phyloP scores from a whole-genome alignment of 2,797 vertebrate genomes.

The Pantherophis vulpinus region DNA sequence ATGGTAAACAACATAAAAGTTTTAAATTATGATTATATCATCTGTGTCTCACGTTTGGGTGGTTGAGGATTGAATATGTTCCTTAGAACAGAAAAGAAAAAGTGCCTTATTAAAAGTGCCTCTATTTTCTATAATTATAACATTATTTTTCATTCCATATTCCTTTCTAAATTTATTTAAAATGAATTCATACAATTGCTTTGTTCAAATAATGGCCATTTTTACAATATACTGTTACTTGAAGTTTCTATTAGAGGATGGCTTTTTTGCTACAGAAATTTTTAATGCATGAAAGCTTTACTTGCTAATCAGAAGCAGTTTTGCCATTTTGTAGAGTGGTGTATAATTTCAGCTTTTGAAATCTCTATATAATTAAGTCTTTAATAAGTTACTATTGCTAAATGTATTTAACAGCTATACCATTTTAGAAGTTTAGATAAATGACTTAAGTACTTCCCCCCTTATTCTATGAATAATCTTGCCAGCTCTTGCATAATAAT shows the following conservation, averaged over 20 bases:
- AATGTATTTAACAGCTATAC: neutral
- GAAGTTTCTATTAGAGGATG: neutral
- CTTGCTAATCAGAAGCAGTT: neutral
- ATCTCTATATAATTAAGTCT: neutral
- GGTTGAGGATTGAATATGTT: neutral
- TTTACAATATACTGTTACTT: neutral
- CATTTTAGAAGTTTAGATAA: neutral
- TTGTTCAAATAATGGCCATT: neutral
- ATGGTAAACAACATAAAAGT: neutral
- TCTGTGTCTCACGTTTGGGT: neutral
- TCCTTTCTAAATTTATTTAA: neutral
- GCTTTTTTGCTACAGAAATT: neutral
- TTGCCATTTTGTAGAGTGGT: neutral
- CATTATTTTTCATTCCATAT: neutral
- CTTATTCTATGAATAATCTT: neutral
- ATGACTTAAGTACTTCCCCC: neutral
- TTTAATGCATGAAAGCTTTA: neutral
- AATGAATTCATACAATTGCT: neutral
- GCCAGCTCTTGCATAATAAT: neutral
- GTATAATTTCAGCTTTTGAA: neutral
- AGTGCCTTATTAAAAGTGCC: neutral
- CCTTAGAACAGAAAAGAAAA: neutral
- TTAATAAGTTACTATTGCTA: neutral
- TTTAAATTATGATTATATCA: neutral
- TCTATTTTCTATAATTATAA: neutral